These are phyloP conservation scores for Platysternon megacephalum DNA, from an alignment of 2,113 vertebrate genomes.

Conservation along the genomic window DNA sequence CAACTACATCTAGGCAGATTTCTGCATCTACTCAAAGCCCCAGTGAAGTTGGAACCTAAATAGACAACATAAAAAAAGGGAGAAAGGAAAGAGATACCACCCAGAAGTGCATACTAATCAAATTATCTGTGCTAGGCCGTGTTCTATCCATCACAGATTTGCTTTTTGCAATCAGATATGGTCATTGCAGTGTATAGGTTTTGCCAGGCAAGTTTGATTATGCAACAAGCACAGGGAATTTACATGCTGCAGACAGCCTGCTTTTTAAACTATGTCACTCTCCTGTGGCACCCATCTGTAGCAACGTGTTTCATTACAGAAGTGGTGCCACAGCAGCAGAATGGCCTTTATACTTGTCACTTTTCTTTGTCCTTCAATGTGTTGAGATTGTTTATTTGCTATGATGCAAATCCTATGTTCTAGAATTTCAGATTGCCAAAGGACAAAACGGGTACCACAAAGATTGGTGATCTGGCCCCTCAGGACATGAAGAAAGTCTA, in stretches of 20 bases:
- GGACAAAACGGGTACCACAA: constrained; percentile 95
- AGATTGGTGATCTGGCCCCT: constrained; percentile 90
- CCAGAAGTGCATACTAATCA: neutral
- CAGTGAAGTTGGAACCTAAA: neutral
- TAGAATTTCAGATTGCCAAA: constrained; percentile 90
- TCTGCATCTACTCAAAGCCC: neutral
- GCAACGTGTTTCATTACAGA: neutral
- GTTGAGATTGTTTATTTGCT: neutral
- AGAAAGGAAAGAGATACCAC: neutral
- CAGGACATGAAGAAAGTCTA: constrained; percentile 97
- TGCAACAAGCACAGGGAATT: no score
- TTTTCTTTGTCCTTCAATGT: neutral
- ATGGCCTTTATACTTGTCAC: neutral
- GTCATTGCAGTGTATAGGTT: neutral
- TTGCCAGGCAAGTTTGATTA: neutral
- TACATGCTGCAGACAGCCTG: neutral
- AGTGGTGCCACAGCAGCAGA: neutral
- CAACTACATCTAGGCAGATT: neutral
- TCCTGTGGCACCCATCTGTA: neutral
- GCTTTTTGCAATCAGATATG: neutral
- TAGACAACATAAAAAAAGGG: no score
- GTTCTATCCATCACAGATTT: neutral
- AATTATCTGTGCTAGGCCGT: neutral
- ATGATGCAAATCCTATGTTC: constrained; percentile 44
- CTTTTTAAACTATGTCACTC: neutral